phyloP scores from a whole-genome alignment of 1,140 invertebrate species.

The Drosophila busckii region DNA sequence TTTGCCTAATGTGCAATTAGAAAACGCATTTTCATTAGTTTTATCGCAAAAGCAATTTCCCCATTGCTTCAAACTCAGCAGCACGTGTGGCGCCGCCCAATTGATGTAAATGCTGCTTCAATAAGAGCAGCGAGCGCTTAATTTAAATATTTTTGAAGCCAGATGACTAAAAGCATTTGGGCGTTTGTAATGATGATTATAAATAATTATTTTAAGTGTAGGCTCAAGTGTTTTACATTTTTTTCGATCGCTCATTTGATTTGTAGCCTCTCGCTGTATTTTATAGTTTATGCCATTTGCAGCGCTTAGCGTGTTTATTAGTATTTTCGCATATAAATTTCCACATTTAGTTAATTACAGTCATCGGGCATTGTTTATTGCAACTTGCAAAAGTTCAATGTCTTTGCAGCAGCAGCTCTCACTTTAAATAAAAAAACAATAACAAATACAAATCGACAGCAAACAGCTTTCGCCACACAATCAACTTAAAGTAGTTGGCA shows the following conservation, averaged over 20 bases:
- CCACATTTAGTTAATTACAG: slow-evolving; percentile 62
- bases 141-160: slow-evolving; percentile 48
- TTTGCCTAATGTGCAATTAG: slow-evolving; percentile 78
- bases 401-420: slow-evolving; percentile 51
- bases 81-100: slow-evolving; percentile 14
- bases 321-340: slow-evolving; percentile 45
- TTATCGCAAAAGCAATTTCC: slow-evolving; percentile 62
- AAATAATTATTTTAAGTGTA: slow-evolving; percentile 23
- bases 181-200: slow-evolving; percentile 46
- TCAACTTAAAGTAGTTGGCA: slow-evolving; percentile 58
- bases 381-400: slow-evolving; percentile 59
- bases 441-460: slow-evolving; percentile 20
- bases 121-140: slow-evolving; percentile 33
- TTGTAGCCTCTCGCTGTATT: too few species aligned
- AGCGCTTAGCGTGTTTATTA: slow-evolving; percentile 8
- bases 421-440: slow-evolving; percentile 24
- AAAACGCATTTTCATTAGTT: slow-evolving; percentile 78
- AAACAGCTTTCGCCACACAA: slow-evolving; percentile 58
- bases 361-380: slow-evolving; percentile 23
- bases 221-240: slow-evolving; percentile 1
- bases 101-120: slow-evolving; percentile 51
- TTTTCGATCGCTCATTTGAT: slow-evolving; percentile 14
- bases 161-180: slow-evolving; percentile 75
- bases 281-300: slow-evolving; percentile 32
- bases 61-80: background rate